A percentile compares a stretch with the other conserved stretches of the same genome.
These are phyloP conservation scores for Drosophila repletoides DNA, from an alignment of 1,140 invertebrate genomes.

Conservation along the genomic window DNA sequence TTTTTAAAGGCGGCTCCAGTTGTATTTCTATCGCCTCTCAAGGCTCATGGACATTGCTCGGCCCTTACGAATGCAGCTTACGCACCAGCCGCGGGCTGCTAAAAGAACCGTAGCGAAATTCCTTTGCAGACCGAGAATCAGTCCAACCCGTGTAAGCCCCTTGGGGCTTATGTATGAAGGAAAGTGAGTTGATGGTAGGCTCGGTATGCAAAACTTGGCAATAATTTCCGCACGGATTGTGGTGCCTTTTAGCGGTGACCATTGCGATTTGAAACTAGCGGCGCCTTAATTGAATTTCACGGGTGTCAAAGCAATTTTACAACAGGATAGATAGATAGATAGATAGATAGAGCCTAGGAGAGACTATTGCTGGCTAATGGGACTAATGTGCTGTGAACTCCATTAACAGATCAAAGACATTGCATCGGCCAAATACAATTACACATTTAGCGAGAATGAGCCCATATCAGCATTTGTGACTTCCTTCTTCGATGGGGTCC, in stretches of 20 bases:
- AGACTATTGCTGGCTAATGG: neutral
- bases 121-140: neutral
- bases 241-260: neutral
- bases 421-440: constrained; percentile 91
- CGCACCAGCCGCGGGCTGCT: neutral
- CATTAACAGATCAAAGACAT: constrained; percentile 88
- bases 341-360: neutral
- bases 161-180: neutral
- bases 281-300: constrained; percentile 65
- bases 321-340: constrained; percentile 16
- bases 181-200: neutral
- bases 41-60: neutral
- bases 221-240: constrained; percentile 56
- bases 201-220: constrained; percentile 29
- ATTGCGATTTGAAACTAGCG: constrained; percentile 21
- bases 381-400: constrained; percentile 40
- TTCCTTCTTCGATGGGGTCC: constrained; percentile 97
- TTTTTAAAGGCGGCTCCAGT: neutral
- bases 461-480: constrained; percentile 93
- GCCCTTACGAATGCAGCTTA: neutral
- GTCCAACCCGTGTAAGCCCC: constrained; percentile 12
- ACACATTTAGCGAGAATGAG: constrained; percentile 88
- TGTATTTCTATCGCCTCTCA: neutral
- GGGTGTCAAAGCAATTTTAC: constrained; percentile 59
- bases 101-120: constrained; percentile 3